phyloP scores from a whole-genome alignment of 2,113 vertebrate species.

The Abramis brama region DNA sequence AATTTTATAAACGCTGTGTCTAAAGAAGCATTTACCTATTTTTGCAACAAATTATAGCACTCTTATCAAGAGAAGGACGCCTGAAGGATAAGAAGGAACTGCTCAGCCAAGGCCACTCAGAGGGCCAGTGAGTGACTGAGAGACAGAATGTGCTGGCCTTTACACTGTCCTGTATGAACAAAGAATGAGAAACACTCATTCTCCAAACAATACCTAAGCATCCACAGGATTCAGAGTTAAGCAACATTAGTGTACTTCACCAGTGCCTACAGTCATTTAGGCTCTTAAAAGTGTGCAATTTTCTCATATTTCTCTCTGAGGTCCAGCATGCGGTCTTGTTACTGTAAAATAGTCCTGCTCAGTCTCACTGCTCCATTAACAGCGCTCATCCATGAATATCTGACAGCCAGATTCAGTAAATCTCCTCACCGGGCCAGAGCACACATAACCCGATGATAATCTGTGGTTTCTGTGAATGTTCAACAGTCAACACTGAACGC shows the following conservation, averaged over 20 bases:
- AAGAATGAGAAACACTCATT: too few relatives aligned
- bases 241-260: too few relatives aligned
- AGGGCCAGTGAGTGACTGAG: neutral
- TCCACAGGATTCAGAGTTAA: too few relatives aligned
- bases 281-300: neutral
- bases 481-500: constrained; percentile 83
- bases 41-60: neutral
- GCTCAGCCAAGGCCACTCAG: neutral
- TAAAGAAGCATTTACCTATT: neutral
- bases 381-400: constrained; percentile 79
- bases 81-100: neutral
- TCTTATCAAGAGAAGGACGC: neutral
- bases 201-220: too few relatives aligned
- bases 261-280: too few relatives aligned
- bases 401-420: constrained; percentile 82
- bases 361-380: constrained; percentile 59
- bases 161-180: too few relatives aligned
- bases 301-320: neutral
- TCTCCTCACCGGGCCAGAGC: neutral
- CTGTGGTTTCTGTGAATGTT: constrained; percentile 89
- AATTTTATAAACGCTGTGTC: neutral
- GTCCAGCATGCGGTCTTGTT: neutral
- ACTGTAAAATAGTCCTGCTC: neutral
- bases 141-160: neutral
- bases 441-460: constrained; percentile 83